Evolutionary conservation across 2,888 invertebrate species (phyloP).

Genomic region (Volucella zonaria): DNA sequence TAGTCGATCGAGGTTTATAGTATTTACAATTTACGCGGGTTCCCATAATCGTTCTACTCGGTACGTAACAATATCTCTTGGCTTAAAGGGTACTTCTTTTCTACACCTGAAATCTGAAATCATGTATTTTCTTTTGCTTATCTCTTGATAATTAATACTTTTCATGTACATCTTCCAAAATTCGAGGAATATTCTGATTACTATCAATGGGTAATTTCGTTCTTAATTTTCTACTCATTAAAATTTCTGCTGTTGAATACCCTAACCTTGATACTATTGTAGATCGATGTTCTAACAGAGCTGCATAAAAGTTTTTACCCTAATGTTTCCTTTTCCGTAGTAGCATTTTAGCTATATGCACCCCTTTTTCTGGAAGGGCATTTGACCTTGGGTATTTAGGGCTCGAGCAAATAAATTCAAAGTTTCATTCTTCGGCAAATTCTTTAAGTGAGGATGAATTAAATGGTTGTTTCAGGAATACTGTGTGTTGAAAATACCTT

Average conservation of each 20-base stretch:
- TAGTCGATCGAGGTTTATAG: not conserved
- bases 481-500: no score
- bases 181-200: not conserved
- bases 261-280: no score
- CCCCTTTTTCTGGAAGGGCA: not conserved
- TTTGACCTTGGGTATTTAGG: conserved; percentile 36
- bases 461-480: no score
- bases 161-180: conserved; percentile 1
- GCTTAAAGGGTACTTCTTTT: conserved; percentile 3
- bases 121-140: not conserved
- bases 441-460: conserved; percentile 1
- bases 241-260: no score
- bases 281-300: no score
- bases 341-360: no score
- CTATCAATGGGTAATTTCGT: conserved; percentile 17
- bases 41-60: conserved; percentile 10
- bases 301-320: no score
- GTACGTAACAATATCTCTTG: conserved; percentile 24
- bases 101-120: not conserved
- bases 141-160: conserved; percentile 4
- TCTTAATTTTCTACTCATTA: not conserved
- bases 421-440: conserved; percentile 43
- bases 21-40: conserved; percentile 20
- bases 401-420: conserved; percentile 32
- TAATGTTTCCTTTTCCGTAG: no score